Percentiles rank a stretch among this genome's conserved stretches.
These are phyloP conservation scores for Nycticryphes semicollaris DNA, from an alignment of 2,113 vertebrate genomes.

Conservation along the genomic window DNA sequence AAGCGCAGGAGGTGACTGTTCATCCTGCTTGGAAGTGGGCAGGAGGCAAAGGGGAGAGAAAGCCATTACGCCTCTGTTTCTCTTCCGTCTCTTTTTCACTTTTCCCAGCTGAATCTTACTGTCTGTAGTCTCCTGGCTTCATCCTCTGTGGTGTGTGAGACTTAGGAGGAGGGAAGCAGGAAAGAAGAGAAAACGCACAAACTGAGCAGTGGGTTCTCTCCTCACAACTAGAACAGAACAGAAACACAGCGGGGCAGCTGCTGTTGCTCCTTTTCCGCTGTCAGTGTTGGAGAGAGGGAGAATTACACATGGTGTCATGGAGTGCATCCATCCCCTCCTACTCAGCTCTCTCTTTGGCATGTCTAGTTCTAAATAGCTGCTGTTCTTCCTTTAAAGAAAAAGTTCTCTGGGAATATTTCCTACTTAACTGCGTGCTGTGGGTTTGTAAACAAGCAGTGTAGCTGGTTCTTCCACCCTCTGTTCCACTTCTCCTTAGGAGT, in stretches of 20 bases:
- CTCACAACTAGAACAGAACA: not conserved
- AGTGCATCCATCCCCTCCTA: not conserved
- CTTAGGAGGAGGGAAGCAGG: not conserved
- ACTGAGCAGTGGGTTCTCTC: not conserved
- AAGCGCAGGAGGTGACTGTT: not conserved
- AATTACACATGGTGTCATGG: not conserved
- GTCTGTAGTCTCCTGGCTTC: not conserved
- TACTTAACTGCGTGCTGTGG: not conserved
- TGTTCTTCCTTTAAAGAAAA: not conserved
- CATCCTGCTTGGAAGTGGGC: not conserved
- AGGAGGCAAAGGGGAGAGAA: not conserved
- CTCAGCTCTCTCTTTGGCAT: not conserved
- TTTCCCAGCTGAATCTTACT: not conserved
- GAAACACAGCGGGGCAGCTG: not conserved
- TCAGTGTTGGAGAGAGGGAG: not conserved
- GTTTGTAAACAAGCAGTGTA: not conserved
- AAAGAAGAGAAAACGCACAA: not conserved
- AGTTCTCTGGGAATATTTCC: not conserved
- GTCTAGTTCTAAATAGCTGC: not conserved
- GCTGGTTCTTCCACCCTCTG: not conserved
- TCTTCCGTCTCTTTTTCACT: not conserved
- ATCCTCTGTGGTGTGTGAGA: not conserved
- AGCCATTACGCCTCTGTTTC: not conserved
- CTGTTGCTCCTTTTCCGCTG: not conserved
- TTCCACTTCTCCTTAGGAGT: not conserved